A percentile compares a stretch with the other conserved stretches of the same genome.
phyloP scores from a whole-genome alignment of 1,140 invertebrate species.

The Andricus grossulariae region DNA sequence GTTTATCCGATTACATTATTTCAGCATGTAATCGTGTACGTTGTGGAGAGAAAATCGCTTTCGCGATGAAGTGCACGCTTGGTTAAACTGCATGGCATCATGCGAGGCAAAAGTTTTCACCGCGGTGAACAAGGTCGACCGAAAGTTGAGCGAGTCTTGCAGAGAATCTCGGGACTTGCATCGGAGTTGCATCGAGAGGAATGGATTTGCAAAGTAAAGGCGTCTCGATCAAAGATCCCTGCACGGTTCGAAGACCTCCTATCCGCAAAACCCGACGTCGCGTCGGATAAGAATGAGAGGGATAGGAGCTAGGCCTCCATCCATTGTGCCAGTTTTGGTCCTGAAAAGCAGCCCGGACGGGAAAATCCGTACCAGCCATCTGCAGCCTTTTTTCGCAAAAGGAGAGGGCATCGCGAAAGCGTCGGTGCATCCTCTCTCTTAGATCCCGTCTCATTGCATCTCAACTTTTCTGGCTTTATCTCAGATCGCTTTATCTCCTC shows the following conservation, averaged over 20 bases:
- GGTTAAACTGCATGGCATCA: conserved; percentile 11
- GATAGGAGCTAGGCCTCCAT: background rate
- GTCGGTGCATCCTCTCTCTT: background rate
- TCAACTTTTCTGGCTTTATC: no score
- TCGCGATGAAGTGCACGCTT: conserved; percentile 14
- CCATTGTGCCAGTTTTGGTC: background rate
- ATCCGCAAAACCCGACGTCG: background rate
- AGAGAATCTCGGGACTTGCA: conserved; percentile 4
- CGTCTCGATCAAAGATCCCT: conserved; percentile 14
- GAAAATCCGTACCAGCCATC: background rate
- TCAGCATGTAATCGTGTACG: conserved; percentile 3
- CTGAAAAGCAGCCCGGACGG: background rate
- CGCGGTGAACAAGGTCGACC: conserved; percentile 17
- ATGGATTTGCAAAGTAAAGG: conserved; percentile 2
- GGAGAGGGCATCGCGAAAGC: background rate
- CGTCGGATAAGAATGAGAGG: background rate
- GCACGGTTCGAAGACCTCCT: background rate
- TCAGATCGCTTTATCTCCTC: no score
- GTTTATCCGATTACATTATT: conserved; percentile 17
- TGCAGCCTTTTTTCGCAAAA: background rate
- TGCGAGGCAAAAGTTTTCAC: conserved; percentile 12
- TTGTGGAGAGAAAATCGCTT: conserved; percentile 14
- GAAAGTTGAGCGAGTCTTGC: background rate
- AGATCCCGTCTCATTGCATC: no score
- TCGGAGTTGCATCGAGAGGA: background rate